Base-by-base conservation (phyloP, 2,888 invertebrate genomes). In the Euplagia quadripunctaria region DNA sequence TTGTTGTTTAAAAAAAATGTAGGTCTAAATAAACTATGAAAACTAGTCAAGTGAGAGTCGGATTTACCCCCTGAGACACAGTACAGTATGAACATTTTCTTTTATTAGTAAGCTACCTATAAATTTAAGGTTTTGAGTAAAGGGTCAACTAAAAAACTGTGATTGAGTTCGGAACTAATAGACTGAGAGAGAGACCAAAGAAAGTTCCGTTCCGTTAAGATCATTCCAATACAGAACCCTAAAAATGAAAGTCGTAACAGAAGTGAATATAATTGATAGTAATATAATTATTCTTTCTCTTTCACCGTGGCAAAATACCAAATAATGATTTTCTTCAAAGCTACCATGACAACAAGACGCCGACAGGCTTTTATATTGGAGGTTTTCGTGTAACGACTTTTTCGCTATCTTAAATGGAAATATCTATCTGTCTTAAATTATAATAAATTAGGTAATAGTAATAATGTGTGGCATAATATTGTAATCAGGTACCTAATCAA, bases 1-100 rank as follows among this genome's bases (percentile, higher is more conserved):
- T 20, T 64, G 63, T 43, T 68, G 16, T 51, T 64, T 51, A 52
- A 20, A 64, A 20, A 64, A 17, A 70, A n/a, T 42, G 42, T 52
- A 64, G 43, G 43, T 5, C 31, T 42, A 58, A 71, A 74, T 71
- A 51, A 72, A 79, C 41, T 64, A 58, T 49, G n/a, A 49, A 55
- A 68, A 66, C 31, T 64, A 17, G 20, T 52, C 20, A n/a, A 67
- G 69, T 68, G 55, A 58, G 8, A 68, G 4, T 68, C 7, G 52
- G 17, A 55, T 31, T 31, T n/a, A 58, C 20, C 11, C 20, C 1
- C 31, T 31, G 31, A 58, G 20, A 55, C 12, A 58, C 20, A 9
- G 20, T 9, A 55, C n/a, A 55, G n/a, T 7, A 52, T 7, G 9
- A 3, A 55, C n/a, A 20, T 20, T 58, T 58, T 11, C 11, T 20